Percentiles rank a stretch among this genome's conserved stretches.
Evolutionary conservation across 2,113 vertebrate species (phyloP).

Genomic region (Erpornis zantholeuca): DNA sequence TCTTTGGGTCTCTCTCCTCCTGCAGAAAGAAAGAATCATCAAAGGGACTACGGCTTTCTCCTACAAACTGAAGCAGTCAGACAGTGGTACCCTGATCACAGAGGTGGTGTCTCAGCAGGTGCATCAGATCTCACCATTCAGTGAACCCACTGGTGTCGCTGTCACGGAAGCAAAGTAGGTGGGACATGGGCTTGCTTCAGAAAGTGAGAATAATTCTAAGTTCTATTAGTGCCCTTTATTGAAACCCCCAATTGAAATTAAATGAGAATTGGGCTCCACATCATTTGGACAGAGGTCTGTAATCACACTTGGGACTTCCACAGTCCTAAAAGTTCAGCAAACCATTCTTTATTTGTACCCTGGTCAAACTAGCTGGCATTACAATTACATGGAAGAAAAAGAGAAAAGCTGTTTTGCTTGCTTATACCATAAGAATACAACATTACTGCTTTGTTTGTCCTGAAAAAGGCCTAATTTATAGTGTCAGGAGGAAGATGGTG

Average conservation of each 20-base stretch:
- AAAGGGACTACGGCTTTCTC: conserved; percentile 73
- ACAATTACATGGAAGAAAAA: background rate
- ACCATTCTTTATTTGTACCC: background rate
- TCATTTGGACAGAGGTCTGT: background rate
- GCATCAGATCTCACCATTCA: conserved; percentile 77
- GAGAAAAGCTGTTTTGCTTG: rapidly evolving
- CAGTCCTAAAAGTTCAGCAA: background rate
- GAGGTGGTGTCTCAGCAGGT: conserved; percentile 75
- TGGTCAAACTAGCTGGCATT: background rate
- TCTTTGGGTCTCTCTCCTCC: background rate
- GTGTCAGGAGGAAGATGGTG: background rate
- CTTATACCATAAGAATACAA: background rate
- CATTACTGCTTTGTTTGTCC: background rate
- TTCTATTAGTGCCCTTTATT: background rate
- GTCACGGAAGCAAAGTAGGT: conserved; percentile 77
- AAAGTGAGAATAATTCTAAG: background rate
- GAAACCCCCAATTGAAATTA: background rate
- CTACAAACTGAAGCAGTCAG: conserved; percentile 74
- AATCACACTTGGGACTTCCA: background rate
- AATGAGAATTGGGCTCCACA: background rate
- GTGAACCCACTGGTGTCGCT: conserved; percentile 73
- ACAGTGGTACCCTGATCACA: conserved; percentile 62
- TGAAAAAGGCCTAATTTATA: background rate
- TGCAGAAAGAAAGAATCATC: conserved; percentile 73
- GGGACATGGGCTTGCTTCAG: background rate